Conservation (phyloP, 2,888 invertebrate species). For the Conchocele bisecta region DNA sequence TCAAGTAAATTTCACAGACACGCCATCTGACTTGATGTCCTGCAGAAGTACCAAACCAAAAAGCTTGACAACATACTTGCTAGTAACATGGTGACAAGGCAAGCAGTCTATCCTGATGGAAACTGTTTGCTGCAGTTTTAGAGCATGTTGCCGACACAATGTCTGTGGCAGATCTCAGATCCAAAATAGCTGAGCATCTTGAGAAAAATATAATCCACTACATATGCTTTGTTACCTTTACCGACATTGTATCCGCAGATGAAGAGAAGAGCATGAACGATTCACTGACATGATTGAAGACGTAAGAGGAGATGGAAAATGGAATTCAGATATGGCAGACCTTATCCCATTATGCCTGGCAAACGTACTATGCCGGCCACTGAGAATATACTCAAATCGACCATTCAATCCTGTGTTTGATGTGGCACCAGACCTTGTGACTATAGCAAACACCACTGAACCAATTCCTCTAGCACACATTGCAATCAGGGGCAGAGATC, state of each 20-base stretch:
- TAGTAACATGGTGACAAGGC: background rate
- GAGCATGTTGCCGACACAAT: background rate
- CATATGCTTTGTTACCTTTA: background rate
- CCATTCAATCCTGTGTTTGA: conserved; percentile 6
- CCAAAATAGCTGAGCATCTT: background rate
- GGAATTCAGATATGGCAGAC: background rate
- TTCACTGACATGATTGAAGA: background rate
- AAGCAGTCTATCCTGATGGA: background rate
- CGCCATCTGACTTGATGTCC: no score
- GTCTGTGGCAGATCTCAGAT: background rate
- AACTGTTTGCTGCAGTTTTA: background rate
- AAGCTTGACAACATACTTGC: background rate
- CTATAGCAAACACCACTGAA: no score
- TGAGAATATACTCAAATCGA: conserved; percentile 4
- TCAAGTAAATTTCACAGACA: no score
- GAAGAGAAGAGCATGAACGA: background rate
- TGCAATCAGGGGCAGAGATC: background rate
- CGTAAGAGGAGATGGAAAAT: background rate
- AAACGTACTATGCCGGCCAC: background rate
- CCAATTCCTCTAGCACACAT: background rate
- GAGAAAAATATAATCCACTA: background rate
- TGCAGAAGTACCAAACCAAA: background rate
- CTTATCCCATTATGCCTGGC: background rate
- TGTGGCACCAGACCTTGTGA: background rate
- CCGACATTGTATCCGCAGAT: background rate